Evolutionary conservation across 2,797 vertebrate species (phyloP).

Genomic region (Rhyacichthys aspro): DNA sequence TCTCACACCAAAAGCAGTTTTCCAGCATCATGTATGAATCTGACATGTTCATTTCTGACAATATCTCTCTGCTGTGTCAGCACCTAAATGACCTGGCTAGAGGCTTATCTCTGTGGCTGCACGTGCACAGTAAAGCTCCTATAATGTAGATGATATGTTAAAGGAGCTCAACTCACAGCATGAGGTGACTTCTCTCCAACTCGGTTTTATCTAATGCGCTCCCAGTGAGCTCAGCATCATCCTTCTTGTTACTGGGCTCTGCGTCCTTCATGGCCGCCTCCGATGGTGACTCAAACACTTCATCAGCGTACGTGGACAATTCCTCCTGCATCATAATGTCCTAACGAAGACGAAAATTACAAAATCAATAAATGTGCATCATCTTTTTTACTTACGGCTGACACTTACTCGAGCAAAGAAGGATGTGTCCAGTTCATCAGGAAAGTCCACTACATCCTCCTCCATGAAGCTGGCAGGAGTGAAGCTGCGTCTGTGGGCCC

Average conservation of each 20-base stretch:
- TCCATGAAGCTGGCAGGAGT: slow-evolving; percentile 96
- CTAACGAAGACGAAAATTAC: slow-evolving; percentile 62
- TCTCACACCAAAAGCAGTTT: neutral
- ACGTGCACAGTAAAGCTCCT: slow-evolving; percentile 4
- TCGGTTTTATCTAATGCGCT: slow-evolving; percentile 92
- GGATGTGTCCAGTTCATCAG: slow-evolving; percentile 95
- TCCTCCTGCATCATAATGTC: slow-evolving; percentile 95
- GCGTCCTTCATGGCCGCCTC: slow-evolving; percentile 89
- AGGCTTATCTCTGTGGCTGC: neutral
- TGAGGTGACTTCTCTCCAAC: slow-evolving; percentile 93
- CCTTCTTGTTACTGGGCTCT: slow-evolving; percentile 76
- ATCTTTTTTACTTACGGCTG: no score
- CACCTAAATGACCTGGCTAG: neutral
- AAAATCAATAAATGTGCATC: neutral
- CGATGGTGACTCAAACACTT: slow-evolving; percentile 94
- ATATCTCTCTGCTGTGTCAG: slow-evolving; percentile 1
- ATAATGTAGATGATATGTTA: neutral
- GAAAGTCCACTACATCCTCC: slow-evolving; percentile 93
- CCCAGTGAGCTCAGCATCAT: slow-evolving; percentile 90
- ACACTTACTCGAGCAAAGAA: slow-evolving; percentile 92
- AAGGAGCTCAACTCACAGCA: slow-evolving; percentile 86
- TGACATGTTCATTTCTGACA: neutral
- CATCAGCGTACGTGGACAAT: slow-evolving; percentile 92
- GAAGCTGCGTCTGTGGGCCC: slow-evolving; percentile 90
- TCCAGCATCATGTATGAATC: neutral